Conservation (phyloP, 2,113 vertebrate genomes). For the Xiphorhynchus elegans region DNA sequence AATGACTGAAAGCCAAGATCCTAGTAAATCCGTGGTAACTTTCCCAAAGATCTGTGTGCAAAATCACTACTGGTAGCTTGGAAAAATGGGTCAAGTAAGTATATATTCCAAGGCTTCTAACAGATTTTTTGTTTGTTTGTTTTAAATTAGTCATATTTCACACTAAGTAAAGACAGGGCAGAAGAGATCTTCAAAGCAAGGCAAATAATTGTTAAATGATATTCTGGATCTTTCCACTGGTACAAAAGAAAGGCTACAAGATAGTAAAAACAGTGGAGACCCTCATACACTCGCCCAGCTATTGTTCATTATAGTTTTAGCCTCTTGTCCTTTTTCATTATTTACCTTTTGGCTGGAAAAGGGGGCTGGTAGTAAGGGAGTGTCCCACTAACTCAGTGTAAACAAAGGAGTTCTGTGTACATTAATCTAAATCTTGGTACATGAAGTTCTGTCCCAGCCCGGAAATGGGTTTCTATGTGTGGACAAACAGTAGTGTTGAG, state of each 20-base stretch:
- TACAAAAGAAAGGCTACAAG: background rate
- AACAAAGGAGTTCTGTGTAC: background rate
- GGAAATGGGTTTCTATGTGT: background rate
- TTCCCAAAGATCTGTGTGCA: background rate
- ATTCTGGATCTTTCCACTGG: background rate
- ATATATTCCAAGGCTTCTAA: background rate
- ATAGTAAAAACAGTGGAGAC: background rate
- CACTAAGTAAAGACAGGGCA: background rate
- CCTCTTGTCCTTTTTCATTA: background rate
- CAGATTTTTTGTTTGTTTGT: background rate
- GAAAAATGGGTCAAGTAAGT: background rate
- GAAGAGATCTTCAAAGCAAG: background rate
- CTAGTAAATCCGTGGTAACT: background rate
- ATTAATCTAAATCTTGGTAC: background rate
- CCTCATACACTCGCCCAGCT: rapidly evolving
- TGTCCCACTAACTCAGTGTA: background rate
- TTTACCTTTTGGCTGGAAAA: background rate
- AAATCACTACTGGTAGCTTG: background rate
- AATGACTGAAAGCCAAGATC: background rate
- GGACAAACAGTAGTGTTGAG: background rate
- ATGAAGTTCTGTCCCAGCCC: background rate
- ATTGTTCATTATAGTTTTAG: background rate
- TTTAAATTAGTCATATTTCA: background rate
- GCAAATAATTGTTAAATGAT: background rate
- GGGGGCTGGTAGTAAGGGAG: rapidly evolving